Conservation (phyloP, 2,797 vertebrate species). For the Gymnodraco acuticeps region DNA sequence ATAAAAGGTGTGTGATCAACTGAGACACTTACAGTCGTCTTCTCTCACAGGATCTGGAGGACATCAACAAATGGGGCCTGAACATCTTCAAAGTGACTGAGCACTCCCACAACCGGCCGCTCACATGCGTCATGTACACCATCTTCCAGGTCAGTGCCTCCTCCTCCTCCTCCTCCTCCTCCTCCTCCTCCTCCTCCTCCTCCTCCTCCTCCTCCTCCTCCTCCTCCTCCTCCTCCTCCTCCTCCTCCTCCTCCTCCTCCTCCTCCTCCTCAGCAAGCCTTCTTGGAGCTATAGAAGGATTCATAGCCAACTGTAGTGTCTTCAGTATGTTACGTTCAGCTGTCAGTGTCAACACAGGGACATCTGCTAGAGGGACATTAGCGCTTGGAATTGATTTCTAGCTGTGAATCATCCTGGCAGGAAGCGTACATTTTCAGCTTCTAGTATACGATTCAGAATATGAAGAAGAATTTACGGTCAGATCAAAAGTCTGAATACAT, state of each 20-base stretch:
- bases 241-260: conserved; percentile 3
- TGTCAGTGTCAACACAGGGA: conserved; percentile 23
- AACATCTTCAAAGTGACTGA: conserved; percentile 96
- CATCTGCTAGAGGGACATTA: conserved; percentile 43
- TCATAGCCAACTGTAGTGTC: not conserved
- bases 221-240: conserved; percentile 3
- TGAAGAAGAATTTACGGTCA: not conserved
- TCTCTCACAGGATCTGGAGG: conserved; percentile 90
- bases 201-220: conserved; percentile 12
- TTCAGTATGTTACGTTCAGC: conserved; percentile 29
- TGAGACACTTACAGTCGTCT: conserved; percentile 17
- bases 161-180: not conserved
- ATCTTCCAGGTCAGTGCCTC: conserved; percentile 93
- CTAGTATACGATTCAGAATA: not conserved
- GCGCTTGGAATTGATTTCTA: conserved; percentile 38
- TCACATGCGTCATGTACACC: conserved; percentile 97
- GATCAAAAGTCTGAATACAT: not conserved
- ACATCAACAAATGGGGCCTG: conserved; percentile 97
- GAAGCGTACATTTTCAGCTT: conserved; percentile 13
- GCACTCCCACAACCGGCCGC: conserved; percentile 93
- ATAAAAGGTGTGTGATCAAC: not conserved
- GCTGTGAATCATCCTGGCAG: conserved; percentile 42
- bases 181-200: conserved; percentile 3
- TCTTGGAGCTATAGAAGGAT: not conserved
- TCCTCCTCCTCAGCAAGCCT: not conserved